phyloP scores from a whole-genome alignment of 2,113 vertebrate genomes.

The Hiodon alosoides region DNA sequence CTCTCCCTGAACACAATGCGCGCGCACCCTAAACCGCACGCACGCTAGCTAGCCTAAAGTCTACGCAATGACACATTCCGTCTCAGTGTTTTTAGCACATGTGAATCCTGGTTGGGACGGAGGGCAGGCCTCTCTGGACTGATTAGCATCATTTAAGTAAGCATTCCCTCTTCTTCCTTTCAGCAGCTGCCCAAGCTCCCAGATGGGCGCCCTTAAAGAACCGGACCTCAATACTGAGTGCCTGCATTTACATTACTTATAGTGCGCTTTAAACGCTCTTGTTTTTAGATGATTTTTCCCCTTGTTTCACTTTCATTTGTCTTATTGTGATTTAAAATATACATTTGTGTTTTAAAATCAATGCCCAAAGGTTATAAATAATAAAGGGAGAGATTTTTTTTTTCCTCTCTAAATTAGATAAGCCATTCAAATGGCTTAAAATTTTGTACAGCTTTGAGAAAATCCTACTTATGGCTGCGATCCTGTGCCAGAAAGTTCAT shows the following conservation, averaged over 20 bases:
- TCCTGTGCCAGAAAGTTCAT: constrained; percentile 65
- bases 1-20: constrained; percentile 15
- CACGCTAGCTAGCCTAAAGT: background rate
- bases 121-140: constrained; percentile 89
- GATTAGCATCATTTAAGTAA: constrained; percentile 98
- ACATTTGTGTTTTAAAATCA: background rate
- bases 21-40: constrained; percentile 27
- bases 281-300: background rate
- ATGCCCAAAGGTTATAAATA: constrained; percentile 39
- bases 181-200: constrained; percentile 69
- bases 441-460: constrained; percentile 59
- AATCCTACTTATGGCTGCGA: constrained; percentile 52
- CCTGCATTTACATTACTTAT: constrained; percentile 75
- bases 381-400: constrained; percentile 46
- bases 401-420: constrained; percentile 52
- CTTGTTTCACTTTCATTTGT: background rate
- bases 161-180: constrained; percentile 72
- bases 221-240: constrained; percentile 79
- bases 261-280: constrained; percentile 42
- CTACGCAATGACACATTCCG: constrained; percentile 70
- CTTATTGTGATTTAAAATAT: background rate
- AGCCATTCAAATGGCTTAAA: constrained; percentile 51
- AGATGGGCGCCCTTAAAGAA: constrained; percentile 85
- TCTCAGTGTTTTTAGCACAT: constrained; percentile 90
- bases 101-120: constrained; percentile 88